A percentile compares a stretch with the other conserved stretches of the same genome.
Conservation (phyloP, 30 jellyfish, hydroid and myxozoan species). For the Aurelia coerulea region DNA sequence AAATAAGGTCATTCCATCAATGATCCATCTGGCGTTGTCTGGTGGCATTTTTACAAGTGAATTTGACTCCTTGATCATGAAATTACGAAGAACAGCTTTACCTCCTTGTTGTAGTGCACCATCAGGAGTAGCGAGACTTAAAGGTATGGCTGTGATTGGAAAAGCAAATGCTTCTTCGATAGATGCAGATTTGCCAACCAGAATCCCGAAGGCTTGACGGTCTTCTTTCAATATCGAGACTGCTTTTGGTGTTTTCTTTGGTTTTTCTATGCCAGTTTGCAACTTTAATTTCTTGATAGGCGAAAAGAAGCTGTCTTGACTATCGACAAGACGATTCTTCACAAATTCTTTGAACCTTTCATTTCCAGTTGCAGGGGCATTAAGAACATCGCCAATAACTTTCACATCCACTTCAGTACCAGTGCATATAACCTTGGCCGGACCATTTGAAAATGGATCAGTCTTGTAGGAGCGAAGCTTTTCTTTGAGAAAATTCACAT, state of each 20-base stretch:
- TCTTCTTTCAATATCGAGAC: conserved; percentile 5
- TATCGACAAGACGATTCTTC: no score
- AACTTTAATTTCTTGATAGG: no score
- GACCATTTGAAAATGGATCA: no score
- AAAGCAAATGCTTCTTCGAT: not conserved
- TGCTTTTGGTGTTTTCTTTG: not conserved
- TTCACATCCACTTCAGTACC: no score
- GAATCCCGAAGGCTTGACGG: not conserved
- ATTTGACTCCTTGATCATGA: conserved; percentile 46
- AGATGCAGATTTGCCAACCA: conserved; percentile 2
- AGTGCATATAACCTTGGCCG: no score
- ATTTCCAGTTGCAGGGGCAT: no score
- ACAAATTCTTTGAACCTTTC: no score
- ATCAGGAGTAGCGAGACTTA: conserved; percentile 5
- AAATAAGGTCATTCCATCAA: conserved; percentile 20
- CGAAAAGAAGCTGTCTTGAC: no score
- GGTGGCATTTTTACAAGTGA: conserved; percentile 24
- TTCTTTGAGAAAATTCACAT: not conserved
- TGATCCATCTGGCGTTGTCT: conserved; percentile 15
- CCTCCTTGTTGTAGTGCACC: conserved; percentile 40
- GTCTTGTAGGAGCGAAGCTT: no score
- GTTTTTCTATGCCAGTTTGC: no score
- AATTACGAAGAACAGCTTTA: conserved; percentile 23
- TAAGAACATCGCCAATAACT: no score
- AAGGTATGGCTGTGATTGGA: conserved; percentile 20